Evolutionary conservation across 2,797 vertebrate genomes (phyloP).

Genomic region (Pseudocheirus occidentalis): DNA sequence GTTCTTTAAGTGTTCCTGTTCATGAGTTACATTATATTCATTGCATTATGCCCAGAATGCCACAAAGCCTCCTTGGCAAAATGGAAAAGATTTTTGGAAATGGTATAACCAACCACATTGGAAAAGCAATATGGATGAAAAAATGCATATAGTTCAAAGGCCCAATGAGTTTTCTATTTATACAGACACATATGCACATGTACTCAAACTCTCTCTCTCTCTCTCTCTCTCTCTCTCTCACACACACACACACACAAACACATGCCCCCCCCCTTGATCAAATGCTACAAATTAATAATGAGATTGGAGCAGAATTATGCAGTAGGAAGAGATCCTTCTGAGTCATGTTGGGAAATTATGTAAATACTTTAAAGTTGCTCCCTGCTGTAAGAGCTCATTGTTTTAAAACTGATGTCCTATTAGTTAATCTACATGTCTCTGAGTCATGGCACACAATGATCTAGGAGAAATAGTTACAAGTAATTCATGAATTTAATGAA

Average conservation of each 20-base stretch:
- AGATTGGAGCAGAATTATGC: not conserved
- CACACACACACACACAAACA: no score
- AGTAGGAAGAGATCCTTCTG: not conserved
- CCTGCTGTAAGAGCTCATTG: not conserved
- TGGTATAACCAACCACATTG: not conserved
- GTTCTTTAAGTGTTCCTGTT: not conserved
- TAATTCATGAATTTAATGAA: not conserved
- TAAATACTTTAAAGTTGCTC: not conserved
- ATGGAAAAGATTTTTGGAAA: not conserved
- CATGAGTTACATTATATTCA: not conserved
- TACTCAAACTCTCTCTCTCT: no score
- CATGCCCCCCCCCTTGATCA: not conserved
- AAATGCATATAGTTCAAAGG: not conserved
- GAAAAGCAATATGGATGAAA: not conserved
- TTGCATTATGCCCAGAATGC: not conserved
- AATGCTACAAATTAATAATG: not conserved
- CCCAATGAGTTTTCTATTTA: not conserved
- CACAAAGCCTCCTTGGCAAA: not conserved
- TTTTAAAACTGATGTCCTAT: not conserved
- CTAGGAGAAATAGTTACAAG: not conserved
- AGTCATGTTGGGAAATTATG: not conserved
- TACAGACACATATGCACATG: not conserved
- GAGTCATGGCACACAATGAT: not conserved
- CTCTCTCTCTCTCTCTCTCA: no score
- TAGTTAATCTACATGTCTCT: not conserved